Evolutionary conservation across 2,888 invertebrate genomes (phyloP).

Genomic region (Melieria crassipennis): DNA sequence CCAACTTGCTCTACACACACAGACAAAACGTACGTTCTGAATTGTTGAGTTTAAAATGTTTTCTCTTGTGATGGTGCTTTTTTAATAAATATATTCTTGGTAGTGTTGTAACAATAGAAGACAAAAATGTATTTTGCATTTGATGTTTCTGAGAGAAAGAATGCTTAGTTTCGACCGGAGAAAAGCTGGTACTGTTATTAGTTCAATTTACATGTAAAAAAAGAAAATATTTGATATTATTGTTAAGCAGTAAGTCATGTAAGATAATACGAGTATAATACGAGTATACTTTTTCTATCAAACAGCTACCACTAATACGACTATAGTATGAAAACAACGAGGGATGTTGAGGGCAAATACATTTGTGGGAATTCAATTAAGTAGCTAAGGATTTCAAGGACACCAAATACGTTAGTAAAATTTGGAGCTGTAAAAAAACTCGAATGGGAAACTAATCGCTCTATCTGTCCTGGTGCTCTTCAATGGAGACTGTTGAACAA

Average conservation of each 20-base stretch:
- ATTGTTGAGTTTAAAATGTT: neutral
- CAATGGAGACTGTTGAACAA: too few species aligned
- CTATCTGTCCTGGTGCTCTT: too few species aligned
- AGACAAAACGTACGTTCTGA: too few species aligned
- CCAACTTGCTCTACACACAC: too few species aligned
- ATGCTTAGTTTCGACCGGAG: conserved; percentile 72
- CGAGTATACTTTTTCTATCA: neutral
- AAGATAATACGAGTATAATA: neutral
- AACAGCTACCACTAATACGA: neutral
- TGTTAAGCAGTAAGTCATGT: too few species aligned
- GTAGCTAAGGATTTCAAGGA: too few species aligned
- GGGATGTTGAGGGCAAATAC: too few species aligned
- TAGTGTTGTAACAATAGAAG: conserved; percentile 11
- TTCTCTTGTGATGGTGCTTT: conserved; percentile 5
- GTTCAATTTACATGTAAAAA: conserved; percentile 60
- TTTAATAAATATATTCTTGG: neutral
- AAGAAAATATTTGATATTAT: conserved; percentile 41
- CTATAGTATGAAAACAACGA: too few species aligned
- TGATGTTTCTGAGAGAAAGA: conserved; percentile 3
- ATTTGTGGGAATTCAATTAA: too few species aligned
- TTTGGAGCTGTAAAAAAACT: too few species aligned
- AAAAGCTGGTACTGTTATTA: conserved; percentile 75
- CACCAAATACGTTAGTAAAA: too few species aligned
- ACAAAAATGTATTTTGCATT: neutral
- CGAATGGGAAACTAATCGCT: too few species aligned